A percentile compares a stretch with the other conserved stretches of the same genome.
These are phyloP conservation scores for Aramus guarauna DNA, from an alignment of 2,113 vertebrate genomes.

Conservation along the genomic window DNA sequence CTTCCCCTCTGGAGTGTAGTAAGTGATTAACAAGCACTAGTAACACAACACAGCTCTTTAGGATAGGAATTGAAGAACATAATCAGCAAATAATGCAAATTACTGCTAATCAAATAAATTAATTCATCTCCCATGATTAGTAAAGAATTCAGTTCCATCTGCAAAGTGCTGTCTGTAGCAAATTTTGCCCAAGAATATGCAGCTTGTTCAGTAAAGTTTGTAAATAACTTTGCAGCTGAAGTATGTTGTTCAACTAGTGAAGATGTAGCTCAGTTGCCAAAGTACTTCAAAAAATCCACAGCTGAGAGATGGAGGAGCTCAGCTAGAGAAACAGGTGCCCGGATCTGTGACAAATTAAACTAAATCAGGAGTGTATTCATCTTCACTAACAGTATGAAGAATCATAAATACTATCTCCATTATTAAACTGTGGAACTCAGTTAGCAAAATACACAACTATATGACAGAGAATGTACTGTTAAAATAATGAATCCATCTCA, in stretches of 20 bases:
- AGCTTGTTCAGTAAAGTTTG: constrained; percentile 72
- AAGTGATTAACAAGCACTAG: constrained; percentile 27
- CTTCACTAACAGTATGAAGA: not conserved
- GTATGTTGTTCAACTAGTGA: constrained; percentile 33
- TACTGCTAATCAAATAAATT: constrained; percentile 64
- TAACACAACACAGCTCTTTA: constrained; percentile 2
- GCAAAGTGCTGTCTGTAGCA: constrained; percentile 50
- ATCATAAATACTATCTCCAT: constrained; percentile 2
- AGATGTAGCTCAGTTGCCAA: constrained; percentile 49
- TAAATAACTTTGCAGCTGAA: constrained; percentile 73
- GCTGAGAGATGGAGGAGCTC: constrained; percentile 49
- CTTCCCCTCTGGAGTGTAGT: not conserved
- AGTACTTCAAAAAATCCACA: constrained; percentile 40
- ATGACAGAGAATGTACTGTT: not conserved
- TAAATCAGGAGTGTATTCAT: constrained; percentile 57
- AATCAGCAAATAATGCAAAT: constrained; percentile 74
- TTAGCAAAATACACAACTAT: not conserved
- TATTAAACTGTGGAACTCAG: constrained; percentile 9
- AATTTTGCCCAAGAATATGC: constrained; percentile 41
- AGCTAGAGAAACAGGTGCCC: constrained; percentile 63
- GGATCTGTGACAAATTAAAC: constrained; percentile 52
- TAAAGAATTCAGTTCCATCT: constrained; percentile 63
- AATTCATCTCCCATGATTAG: constrained; percentile 60
- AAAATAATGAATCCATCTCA: not conserved
- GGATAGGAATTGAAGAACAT: not conserved